phyloP scores from a whole-genome alignment of 1,140 invertebrate species.

The Phocides pigmalion region DNA sequence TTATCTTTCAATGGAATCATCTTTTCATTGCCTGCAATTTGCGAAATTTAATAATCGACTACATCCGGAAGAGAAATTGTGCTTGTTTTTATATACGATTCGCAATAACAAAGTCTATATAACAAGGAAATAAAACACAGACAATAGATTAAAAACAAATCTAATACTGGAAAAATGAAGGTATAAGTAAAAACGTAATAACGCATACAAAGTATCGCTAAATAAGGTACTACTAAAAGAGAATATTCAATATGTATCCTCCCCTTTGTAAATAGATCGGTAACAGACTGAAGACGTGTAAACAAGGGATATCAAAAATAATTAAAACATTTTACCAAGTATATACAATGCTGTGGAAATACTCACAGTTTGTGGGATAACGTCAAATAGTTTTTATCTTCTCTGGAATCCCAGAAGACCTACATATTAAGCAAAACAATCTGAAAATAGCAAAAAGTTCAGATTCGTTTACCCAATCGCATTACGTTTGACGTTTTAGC shows the following conservation, averaged over 20 bases:
- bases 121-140: constrained; percentile 12
- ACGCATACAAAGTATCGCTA: constrained; percentile 7
- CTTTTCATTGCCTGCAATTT: constrained; percentile 84
- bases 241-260: constrained; percentile 51
- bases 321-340: constrained; percentile 29
- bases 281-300: constrained; percentile 73
- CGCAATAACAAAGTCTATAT: constrained; percentile 18
- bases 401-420: constrained; percentile 11
- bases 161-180: constrained; percentile 21
- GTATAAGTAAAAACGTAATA: constrained; percentile 22
- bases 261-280: constrained; percentile 77
- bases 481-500: constrained; percentile 26
- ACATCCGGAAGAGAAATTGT: constrained; percentile 10
- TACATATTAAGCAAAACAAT: constrained; percentile 63
- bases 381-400: constrained; percentile 34
- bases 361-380: constrained; percentile 59
- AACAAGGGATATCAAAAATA: constrained; percentile 60
- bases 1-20: constrained; percentile 95
- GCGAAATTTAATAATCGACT: constrained; percentile 14
- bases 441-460: constrained; percentile 56
- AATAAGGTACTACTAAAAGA: background rate
- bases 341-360: constrained; percentile 27
- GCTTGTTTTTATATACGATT: background rate
- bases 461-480: constrained; percentile 56
- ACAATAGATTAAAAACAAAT: constrained; percentile 1